phyloP scores from a whole-genome alignment of 1,140 invertebrate genomes.

The Trichonephila inaurata region DNA sequence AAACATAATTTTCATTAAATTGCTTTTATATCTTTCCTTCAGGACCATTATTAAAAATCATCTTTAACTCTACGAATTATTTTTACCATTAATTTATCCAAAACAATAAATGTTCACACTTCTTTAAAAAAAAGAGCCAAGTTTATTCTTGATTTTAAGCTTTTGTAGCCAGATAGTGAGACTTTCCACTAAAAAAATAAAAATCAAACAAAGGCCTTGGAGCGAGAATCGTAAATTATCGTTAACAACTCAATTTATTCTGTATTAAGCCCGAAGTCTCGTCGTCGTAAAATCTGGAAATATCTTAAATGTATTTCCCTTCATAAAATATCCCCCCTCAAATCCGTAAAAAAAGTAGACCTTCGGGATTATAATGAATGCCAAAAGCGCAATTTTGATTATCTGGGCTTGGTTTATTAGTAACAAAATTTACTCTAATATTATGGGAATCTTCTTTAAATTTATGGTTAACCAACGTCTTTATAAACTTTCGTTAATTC shows the following conservation, averaged over 20 bases:
- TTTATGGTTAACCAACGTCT: background rate
- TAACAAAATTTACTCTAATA: constrained; percentile 12
- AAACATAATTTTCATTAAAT: too few species aligned
- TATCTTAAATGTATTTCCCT: background rate
- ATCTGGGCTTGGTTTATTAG: constrained; percentile 19
- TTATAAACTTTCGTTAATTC: constrained; percentile 13
- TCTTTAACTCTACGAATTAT: too few species aligned
- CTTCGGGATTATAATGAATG: constrained; percentile 36
- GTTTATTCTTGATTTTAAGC: too few species aligned
- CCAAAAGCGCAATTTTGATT: background rate
- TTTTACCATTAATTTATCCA: too few species aligned
- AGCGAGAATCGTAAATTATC: constrained; percentile 19
- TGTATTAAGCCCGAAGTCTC: constrained; percentile 3
- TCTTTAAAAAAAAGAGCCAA: too few species aligned
- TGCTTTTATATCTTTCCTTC: too few species aligned
- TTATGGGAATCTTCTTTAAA: background rate
- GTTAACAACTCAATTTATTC: constrained; percentile 5
- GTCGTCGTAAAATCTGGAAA: background rate
- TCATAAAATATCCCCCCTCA: background rate
- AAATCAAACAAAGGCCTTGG: background rate
- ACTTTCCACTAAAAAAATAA: background rate
- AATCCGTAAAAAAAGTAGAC: background rate
- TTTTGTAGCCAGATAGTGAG: background rate
- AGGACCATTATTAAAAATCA: too few species aligned
- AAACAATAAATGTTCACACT: too few species aligned